Conservation (phyloP, 2,888 invertebrate species). For the Andrena chrysosceles region DNA sequence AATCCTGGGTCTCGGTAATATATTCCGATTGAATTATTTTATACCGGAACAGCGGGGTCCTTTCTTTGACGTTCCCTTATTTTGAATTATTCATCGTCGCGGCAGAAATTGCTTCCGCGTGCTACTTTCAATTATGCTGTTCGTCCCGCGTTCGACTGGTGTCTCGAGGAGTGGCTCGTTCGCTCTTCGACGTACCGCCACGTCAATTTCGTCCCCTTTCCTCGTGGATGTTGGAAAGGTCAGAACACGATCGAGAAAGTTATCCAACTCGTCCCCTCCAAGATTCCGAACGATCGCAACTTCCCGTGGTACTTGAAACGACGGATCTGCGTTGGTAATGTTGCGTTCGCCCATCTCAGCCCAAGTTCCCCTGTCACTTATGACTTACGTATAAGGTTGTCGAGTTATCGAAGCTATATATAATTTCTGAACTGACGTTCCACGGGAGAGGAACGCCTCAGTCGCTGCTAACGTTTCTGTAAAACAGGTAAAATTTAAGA, state of each 20-base stretch:
- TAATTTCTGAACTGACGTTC: not conserved
- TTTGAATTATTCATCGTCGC: conserved; percentile 49
- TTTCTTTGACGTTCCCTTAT: conserved; percentile 34
- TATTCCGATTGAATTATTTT: conserved; percentile 56
- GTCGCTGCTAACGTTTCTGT: too few relatives aligned
- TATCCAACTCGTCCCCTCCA: conserved; percentile 6
- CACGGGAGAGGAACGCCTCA: too few relatives aligned
- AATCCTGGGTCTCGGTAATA: conserved; percentile 19
- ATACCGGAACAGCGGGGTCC: conserved; percentile 9
- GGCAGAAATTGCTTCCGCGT: conserved; percentile 34
- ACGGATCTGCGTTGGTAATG: conserved; percentile 38
- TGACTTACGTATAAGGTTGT: conserved; percentile 22
- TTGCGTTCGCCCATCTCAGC: not conserved
- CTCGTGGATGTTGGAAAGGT: not conserved
- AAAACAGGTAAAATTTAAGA: not conserved
- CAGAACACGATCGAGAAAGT: conserved; percentile 5
- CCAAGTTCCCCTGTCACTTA: conserved; percentile 9
- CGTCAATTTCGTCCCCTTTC: not conserved
- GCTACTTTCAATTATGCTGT: conserved; percentile 37
- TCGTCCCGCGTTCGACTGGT: conserved; percentile 20
- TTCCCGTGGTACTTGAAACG: conserved; percentile 25
- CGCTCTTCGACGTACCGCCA: not conserved
- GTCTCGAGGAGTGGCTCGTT: not conserved
- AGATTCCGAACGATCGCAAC: conserved; percentile 30
- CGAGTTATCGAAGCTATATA: conserved; percentile 16